Conservation (phyloP, 2,113 vertebrate genomes). For the Lepus timidus region DNA sequence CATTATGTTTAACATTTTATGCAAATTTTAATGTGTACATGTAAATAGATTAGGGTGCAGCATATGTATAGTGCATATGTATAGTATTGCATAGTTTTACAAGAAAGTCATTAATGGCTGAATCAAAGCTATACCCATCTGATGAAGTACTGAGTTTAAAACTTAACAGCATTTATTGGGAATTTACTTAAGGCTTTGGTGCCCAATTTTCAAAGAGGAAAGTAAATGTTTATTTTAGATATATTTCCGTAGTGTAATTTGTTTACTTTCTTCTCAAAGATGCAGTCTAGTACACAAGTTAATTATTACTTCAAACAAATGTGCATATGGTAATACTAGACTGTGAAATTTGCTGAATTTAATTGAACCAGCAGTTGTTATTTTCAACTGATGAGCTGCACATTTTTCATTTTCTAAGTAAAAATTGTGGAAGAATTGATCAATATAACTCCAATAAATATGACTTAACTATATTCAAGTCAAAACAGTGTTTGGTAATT, state of each 20-base stretch:
- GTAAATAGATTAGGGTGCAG: background rate
- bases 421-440: constrained; percentile 47
- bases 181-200: constrained; percentile 35
- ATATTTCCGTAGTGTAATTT: constrained; percentile 60
- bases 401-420: constrained; percentile 64
- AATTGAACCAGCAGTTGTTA: constrained; percentile 72
- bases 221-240: constrained; percentile 60
- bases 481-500: constrained; percentile 49
- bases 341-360: constrained; percentile 74
- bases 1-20: background rate
- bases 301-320: constrained; percentile 73
- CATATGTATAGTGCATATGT: too few species aligned
- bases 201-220: constrained; percentile 67
- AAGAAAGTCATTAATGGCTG: constrained; percentile 30
- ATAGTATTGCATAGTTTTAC: background rate
- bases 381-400: constrained; percentile 69
- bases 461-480: constrained; percentile 45
- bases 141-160: constrained; percentile 29
- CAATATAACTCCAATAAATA: constrained; percentile 20
- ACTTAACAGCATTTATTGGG: constrained; percentile 41
- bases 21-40: background rate
- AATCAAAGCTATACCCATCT: constrained; percentile 23
- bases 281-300: constrained; percentile 60
- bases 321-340: constrained; percentile 72
- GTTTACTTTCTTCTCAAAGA: constrained; percentile 73